Percentiles rank a stretch among this genome's conserved stretches.
Evolutionary conservation across 1,140 invertebrate genomes (phyloP).

Genomic region (Drosophila sp.): DNA sequence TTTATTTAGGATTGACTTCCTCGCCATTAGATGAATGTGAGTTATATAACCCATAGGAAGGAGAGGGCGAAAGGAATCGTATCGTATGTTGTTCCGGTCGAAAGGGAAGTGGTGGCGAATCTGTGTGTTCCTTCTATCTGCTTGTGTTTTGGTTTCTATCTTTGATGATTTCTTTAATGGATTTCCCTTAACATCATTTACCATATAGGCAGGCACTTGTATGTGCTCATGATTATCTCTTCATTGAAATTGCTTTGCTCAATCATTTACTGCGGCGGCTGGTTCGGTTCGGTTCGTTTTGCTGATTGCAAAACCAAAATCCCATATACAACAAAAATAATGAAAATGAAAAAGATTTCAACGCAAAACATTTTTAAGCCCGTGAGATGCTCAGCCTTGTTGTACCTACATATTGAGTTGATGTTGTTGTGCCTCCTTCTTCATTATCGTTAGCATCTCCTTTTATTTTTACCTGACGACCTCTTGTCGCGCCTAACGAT

Average conservation of each 20-base stretch:
- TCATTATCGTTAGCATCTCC: slow-evolving; percentile 35
- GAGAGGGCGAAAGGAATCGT: neutral
- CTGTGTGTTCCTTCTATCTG: slow-evolving; percentile 3
- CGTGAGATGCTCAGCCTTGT: slow-evolving; percentile 40
- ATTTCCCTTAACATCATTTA: slow-evolving; percentile 27
- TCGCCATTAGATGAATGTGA: slow-evolving; percentile 10
- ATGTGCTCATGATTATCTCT: slow-evolving; percentile 41
- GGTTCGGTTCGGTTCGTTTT: slow-evolving; percentile 23
- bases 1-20: slow-evolving; percentile 65
- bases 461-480: slow-evolving; percentile 58
- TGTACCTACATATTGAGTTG: neutral
- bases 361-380: slow-evolving; percentile 33
- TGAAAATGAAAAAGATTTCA: slow-evolving; percentile 29
- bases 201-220: neutral
- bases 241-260: slow-evolving; percentile 54
- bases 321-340: slow-evolving; percentile 11
- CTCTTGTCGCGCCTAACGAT: slow-evolving; percentile 77
- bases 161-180: slow-evolving; percentile 37
- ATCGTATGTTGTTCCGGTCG: slow-evolving; percentile 7
- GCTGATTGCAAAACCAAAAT: slow-evolving; percentile 26
- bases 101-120: slow-evolving; percentile 35
- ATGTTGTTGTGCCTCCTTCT: slow-evolving; percentile 15
- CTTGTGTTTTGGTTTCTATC: neutral
- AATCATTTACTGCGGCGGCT: slow-evolving; percentile 65
- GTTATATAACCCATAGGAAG: slow-evolving; percentile 28